phyloP scores from a whole-genome alignment of 2,113 vertebrate genomes.

The Recurvirostra avosetta region DNA sequence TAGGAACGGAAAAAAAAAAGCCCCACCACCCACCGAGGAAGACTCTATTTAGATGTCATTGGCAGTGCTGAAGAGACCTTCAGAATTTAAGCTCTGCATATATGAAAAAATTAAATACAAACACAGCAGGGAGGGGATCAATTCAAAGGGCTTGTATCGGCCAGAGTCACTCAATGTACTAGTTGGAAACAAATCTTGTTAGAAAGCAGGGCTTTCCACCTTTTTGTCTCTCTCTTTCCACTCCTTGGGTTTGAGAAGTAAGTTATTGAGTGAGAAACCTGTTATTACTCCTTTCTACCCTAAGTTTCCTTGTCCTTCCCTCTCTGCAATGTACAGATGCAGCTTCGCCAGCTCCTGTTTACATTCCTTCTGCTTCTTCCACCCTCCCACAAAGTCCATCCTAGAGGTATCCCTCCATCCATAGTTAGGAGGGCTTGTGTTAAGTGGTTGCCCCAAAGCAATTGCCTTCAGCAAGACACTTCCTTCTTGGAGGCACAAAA shows the following conservation, averaged over 20 bases:
- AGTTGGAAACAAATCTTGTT: background rate
- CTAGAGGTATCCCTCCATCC: background rate
- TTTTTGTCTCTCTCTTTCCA: background rate
- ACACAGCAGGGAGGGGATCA: background rate
- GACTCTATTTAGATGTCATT: background rate
- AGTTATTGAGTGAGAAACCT: background rate
- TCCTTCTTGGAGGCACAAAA: background rate
- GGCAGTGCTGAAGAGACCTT: background rate
- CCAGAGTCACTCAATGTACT: background rate
- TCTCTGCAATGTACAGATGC: background rate
- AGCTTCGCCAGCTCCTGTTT: background rate
- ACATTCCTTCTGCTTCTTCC: background rate
- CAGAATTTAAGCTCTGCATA: background rate
- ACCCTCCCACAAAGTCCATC: background rate
- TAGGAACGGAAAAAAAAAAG: background rate
- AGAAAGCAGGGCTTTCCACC: background rate
- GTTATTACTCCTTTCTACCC: background rate
- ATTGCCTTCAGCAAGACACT: background rate
- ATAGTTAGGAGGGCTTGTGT: background rate
- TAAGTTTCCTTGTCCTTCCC: background rate
- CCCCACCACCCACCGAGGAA: rapidly evolving
- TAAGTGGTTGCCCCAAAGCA: background rate
- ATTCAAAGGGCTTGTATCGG: background rate
- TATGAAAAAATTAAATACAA: background rate
- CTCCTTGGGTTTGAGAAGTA: background rate